phyloP scores from a whole-genome alignment of 2,888 invertebrate genomes.

The Drosophila ezoana region DNA sequence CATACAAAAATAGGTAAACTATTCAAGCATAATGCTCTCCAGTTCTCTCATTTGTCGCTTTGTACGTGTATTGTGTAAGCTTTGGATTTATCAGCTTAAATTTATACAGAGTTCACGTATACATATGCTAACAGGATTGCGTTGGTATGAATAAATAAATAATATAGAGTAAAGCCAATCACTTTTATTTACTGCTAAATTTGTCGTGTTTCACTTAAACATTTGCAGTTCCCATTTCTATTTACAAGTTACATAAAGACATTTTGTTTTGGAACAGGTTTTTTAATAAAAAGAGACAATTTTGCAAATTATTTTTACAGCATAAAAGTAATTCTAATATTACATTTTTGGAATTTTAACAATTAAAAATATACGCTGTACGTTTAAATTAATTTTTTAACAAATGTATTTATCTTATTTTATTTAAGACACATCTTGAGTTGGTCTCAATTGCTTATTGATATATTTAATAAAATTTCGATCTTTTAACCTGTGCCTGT shows the following conservation, averaged over 20 bases:
- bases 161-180: neutral
- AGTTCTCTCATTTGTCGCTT: conserved; percentile 5
- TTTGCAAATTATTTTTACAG: neutral
- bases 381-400: too few species aligned
- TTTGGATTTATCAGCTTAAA: conserved; percentile 22
- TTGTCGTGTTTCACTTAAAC: neutral
- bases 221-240: neutral
- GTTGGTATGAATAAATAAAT: conserved; percentile 2
- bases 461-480: neutral
- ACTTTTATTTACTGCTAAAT: conserved; percentile 2
- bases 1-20: conserved; percentile 23
- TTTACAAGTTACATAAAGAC: neutral
- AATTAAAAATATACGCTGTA: neutral
- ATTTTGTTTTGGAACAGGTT: conserved; percentile 1
- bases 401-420: too few species aligned
- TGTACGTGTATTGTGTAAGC: conserved; percentile 30
- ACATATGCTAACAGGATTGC: conserved; percentile 11
- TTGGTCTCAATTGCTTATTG: neutral
- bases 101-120: conserved; percentile 42
- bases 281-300: neutral
- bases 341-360: neutral
- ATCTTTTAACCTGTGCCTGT: too few species aligned
- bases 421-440: neutral
- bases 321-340: neutral
- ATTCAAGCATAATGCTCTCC: conserved; percentile 12